These are phyloP conservation scores for Drosophila trapezifrons DNA, from an alignment of 1,140 invertebrate genomes.

Conservation along the genomic window DNA sequence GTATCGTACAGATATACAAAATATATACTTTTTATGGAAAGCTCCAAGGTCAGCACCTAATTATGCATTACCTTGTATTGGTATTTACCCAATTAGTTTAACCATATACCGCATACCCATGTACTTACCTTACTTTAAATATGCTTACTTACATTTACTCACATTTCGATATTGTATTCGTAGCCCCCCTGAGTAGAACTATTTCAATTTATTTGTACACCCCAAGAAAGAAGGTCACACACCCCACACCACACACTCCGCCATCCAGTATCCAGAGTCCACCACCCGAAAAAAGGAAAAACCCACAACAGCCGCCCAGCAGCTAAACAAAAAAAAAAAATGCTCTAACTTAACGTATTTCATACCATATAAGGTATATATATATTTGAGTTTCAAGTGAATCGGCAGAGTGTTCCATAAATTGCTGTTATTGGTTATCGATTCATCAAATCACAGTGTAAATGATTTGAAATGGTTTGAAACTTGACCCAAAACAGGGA, in stretches of 20 bases:
- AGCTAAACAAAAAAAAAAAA: constrained; percentile 7
- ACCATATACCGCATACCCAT: constrained; percentile 48
- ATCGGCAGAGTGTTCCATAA: background rate
- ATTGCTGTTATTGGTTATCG: background rate
- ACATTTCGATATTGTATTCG: constrained; percentile 53
- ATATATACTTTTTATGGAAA: constrained; percentile 34
- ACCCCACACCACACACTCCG: background rate
- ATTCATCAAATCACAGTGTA: background rate
- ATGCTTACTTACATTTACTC: constrained; percentile 46
- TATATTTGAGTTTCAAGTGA: background rate
- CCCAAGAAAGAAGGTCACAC: background rate
- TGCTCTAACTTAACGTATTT: constrained; percentile 13
- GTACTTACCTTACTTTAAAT: constrained; percentile 46
- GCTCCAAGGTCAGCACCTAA: constrained; percentile 14
- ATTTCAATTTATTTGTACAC: constrained; percentile 47
- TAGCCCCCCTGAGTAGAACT: constrained; percentile 41
- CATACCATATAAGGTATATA: constrained; percentile 14
- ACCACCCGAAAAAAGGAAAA: background rate
- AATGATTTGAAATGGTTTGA: background rate
- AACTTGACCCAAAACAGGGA: background rate
- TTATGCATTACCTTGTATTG: constrained; percentile 22
- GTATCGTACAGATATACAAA: constrained; percentile 38
- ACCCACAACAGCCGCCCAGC: constrained; percentile 24
- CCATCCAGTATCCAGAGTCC: constrained; percentile 5
- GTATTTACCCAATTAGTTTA: constrained; percentile 48